Conservation (phyloP, 1,140 invertebrate genomes). For the Cydia strobilella region DNA sequence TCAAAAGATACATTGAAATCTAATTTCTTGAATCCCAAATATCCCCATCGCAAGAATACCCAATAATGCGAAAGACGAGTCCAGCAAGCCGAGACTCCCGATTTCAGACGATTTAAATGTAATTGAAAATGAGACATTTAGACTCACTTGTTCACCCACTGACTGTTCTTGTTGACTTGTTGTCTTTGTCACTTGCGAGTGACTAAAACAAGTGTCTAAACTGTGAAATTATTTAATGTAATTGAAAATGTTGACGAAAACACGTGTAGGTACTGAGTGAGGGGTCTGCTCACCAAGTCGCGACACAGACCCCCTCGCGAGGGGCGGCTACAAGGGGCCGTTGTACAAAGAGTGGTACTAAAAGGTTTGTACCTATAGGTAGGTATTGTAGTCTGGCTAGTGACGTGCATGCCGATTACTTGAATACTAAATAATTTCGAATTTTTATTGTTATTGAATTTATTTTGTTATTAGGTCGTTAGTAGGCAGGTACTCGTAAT, state of each 20-base stretch:
- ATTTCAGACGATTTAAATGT: not conserved
- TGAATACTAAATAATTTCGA: too few relatives aligned
- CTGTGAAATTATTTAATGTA: too few relatives aligned
- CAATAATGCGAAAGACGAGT: conserved; percentile 5
- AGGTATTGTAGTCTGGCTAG: not conserved
- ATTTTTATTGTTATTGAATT: too few relatives aligned
- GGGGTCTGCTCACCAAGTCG: not conserved
- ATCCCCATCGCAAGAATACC: not conserved
- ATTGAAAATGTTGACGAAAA: not conserved
- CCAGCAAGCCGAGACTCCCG: not conserved
- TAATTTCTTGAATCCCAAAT: not conserved
- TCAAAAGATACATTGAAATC: not conserved
- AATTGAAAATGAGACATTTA: conserved; percentile 11
- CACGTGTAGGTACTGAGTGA: not conserved
- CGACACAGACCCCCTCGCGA: not conserved
- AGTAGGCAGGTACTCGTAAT: too few relatives aligned
- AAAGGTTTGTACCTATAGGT: not conserved
- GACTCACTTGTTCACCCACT: too few relatives aligned
- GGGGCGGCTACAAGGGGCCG: not conserved
- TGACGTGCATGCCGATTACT: not conserved
- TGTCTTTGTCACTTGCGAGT: too few relatives aligned
- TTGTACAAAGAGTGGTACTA: not conserved
- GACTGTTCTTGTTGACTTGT: too few relatives aligned
- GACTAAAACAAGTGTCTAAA: too few relatives aligned
- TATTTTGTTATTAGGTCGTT: too few relatives aligned